A percentile compares a stretch with the other conserved stretches of the same genome.
These are phyloP conservation scores for Mesodorylaimus sp. DNA, from an alignment of 2,888 invertebrate species.

Conservation along the genomic window DNA sequence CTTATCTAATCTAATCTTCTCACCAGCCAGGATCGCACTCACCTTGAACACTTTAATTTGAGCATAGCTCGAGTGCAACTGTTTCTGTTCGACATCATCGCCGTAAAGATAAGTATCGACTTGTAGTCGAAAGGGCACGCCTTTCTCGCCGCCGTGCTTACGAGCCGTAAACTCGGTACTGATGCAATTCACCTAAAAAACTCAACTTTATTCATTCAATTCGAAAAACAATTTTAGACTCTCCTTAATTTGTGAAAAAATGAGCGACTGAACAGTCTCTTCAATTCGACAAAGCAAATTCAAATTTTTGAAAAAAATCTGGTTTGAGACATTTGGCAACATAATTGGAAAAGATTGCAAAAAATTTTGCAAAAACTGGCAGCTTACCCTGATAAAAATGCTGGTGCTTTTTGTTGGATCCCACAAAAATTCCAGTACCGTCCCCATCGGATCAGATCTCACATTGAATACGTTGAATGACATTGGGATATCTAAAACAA, in stretches of 20 bases:
- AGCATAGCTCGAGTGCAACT: conserved; percentile 82
- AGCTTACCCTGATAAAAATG: conserved; percentile 63
- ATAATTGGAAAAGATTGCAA: too few relatives aligned
- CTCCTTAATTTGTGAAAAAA: not conserved
- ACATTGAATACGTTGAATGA: conserved; percentile 77
- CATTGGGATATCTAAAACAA: conserved; percentile 58
- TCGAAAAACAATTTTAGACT: too few relatives aligned
- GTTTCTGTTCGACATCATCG: conserved; percentile 36
- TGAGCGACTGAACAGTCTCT: too few relatives aligned
- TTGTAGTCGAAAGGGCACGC: conserved; percentile 63
- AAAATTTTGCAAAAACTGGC: too few relatives aligned
- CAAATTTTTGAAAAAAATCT: too few relatives aligned
- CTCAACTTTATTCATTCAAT: too few relatives aligned
- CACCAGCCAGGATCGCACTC: conserved; percentile 9
- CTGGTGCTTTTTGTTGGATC: conserved; percentile 89
- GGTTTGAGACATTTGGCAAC: too few relatives aligned
- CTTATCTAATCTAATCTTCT: too few relatives aligned
- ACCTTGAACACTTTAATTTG: conserved; percentile 69
- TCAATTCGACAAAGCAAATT: not conserved
- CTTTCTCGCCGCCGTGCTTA: conserved; percentile 93
- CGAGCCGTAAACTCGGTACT: conserved; percentile 94
- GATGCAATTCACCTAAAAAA: conserved; percentile 70
- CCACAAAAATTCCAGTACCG: conserved; percentile 75
- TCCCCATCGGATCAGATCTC: conserved; percentile 46
- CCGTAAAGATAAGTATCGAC: conserved; percentile 62